Conservation (phyloP, 2,113 vertebrate genomes). For the Acanthisitta chloris region DNA sequence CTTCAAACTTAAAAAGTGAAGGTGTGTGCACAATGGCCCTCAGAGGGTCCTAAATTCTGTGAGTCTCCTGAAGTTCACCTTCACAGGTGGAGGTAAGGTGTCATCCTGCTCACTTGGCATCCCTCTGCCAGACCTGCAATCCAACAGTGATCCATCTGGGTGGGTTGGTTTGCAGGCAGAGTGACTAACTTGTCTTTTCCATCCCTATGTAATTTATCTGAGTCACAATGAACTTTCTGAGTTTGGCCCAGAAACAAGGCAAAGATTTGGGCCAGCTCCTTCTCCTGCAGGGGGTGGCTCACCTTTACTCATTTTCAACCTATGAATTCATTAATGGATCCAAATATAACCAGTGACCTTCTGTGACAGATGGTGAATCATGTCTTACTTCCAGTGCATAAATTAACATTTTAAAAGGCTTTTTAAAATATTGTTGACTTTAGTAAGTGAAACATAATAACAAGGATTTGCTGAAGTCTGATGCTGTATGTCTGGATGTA, state of each 20-base stretch:
- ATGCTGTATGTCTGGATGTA: background rate
- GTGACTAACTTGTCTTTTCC: background rate
- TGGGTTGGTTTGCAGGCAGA: background rate
- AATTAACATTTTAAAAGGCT: conserved; percentile 46
- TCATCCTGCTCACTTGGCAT: background rate
- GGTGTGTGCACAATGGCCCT: background rate
- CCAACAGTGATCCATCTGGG: background rate
- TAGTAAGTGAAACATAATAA: background rate
- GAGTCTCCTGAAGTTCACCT: background rate
- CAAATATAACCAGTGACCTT: conserved; percentile 42
- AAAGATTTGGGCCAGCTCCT: conserved; percentile 14
- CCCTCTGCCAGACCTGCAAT: background rate
- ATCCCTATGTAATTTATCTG: background rate
- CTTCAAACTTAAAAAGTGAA: background rate
- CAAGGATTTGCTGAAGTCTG: background rate
- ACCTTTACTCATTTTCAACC: background rate
- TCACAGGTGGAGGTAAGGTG: background rate
- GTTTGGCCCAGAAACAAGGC: background rate
- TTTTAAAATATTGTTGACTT: conserved; percentile 21
- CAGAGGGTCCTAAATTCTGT: background rate
- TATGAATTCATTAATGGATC: conserved; percentile 19
- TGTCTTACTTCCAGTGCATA: conserved; percentile 12
- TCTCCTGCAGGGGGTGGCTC: background rate
- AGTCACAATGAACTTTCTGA: background rate
- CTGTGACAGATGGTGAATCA: conserved; percentile 40